phyloP scores from a whole-genome alignment of 2,888 invertebrate genomes.

The Trichogramma evanescens region DNA sequence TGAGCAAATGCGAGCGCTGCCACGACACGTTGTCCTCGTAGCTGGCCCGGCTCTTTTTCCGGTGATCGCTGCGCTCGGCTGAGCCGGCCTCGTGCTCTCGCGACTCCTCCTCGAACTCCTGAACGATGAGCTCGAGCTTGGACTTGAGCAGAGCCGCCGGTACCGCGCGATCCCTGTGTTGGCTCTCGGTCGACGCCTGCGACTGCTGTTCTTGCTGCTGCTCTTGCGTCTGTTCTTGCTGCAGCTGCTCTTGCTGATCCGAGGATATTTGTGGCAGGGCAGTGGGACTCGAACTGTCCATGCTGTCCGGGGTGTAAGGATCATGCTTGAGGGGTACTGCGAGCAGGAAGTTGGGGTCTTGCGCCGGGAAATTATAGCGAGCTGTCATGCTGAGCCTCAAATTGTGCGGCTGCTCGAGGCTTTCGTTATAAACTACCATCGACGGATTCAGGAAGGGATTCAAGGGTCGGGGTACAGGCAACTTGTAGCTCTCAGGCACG shows the following conservation, averaged over 20 bases:
- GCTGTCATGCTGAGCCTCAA: too few relatives aligned
- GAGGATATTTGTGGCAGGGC: slow-evolving; percentile 23
- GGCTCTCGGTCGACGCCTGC: slow-evolving; percentile 27
- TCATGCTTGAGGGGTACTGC: slow-evolving; percentile 54
- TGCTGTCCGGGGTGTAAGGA: slow-evolving; percentile 78
- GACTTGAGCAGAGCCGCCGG: slow-evolving; percentile 42
- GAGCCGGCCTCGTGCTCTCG: slow-evolving; percentile 24
- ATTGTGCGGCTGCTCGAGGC: too few relatives aligned
- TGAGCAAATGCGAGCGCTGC: slow-evolving; percentile 35
- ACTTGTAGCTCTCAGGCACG: slow-evolving; percentile 39
- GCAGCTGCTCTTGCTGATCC: background rate
- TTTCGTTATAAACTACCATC: too few relatives aligned
- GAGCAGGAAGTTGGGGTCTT: slow-evolving; percentile 47
- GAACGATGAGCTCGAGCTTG: slow-evolving; percentile 35
- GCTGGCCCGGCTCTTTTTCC: background rate
- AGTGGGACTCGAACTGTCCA: slow-evolving; percentile 67
- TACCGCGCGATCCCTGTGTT: slow-evolving; percentile 34
- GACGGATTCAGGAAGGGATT: too few relatives aligned
- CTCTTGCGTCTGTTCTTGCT: background rate
- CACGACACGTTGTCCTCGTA: slow-evolving; percentile 38
- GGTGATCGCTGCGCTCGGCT: background rate
- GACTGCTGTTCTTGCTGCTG: slow-evolving; percentile 7
- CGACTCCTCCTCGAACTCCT: slow-evolving; percentile 31
- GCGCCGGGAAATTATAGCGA: too few relatives aligned
- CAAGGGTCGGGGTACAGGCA: background rate